Evolutionary conservation across 2,113 vertebrate species (phyloP).

Genomic region (Ellobius talpinus): DNA sequence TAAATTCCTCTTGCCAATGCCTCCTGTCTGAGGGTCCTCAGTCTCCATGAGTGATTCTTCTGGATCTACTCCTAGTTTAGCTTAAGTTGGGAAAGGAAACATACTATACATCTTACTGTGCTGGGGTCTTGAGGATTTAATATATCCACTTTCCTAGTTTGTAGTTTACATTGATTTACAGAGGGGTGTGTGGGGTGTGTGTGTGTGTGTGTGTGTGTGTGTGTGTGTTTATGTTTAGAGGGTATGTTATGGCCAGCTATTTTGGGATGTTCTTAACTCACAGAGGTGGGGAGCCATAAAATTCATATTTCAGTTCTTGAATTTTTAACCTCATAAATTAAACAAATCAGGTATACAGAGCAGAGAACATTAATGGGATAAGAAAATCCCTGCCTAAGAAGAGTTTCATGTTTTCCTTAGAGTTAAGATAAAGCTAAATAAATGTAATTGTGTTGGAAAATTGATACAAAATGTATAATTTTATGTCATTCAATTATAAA

Average conservation of each 20-base stretch:
- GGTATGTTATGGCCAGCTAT: background rate
- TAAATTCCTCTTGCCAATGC: background rate
- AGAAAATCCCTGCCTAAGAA: background rate
- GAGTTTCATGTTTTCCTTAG: background rate
- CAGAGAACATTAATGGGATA: background rate
- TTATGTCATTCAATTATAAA: background rate
- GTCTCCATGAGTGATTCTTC: background rate
- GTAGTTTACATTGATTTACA: background rate
- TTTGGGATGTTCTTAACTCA: background rate
- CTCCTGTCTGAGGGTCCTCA: background rate
- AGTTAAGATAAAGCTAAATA: background rate
- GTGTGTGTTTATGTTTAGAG: background rate
- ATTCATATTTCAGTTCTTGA: slow-evolving; percentile 35
- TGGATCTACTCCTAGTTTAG: background rate
- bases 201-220: background rate
- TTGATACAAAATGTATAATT: background rate
- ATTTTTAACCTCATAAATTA: slow-evolving; percentile 8
- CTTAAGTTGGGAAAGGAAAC: background rate
- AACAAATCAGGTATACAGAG: background rate
- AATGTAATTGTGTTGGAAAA: slow-evolving; percentile 11
- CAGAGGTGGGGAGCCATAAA: background rate
- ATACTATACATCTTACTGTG: background rate
- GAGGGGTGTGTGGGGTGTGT: background rate
- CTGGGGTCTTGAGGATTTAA: background rate
- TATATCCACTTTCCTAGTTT: background rate